phyloP scores from a whole-genome alignment of 2,888 invertebrate genomes.

The Cheilosia urbana region DNA sequence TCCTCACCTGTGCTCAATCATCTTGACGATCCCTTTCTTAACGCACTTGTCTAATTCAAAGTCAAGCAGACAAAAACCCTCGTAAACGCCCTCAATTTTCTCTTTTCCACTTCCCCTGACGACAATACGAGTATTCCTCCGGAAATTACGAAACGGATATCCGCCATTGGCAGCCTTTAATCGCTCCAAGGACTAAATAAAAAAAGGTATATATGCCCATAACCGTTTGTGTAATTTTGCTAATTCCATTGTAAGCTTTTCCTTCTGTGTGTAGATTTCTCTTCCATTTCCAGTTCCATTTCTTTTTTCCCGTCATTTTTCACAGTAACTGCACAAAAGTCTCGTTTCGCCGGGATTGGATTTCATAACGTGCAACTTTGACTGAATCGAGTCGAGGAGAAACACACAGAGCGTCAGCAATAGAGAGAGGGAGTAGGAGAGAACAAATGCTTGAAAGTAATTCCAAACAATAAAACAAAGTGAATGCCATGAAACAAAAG shows the following conservation, averaged over 20 bases:
- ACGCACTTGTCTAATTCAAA: neutral
- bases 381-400: slow-evolving; percentile 53
- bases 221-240: slow-evolving; percentile 55
- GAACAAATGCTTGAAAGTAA: slow-evolving; percentile 62
- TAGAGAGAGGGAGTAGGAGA: neutral
- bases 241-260: slow-evolving; percentile 59
- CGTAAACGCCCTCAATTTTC: neutral
- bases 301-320: slow-evolving; percentile 42
- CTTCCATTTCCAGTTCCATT: slow-evolving; percentile 5
- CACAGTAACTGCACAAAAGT: slow-evolving; percentile 65
- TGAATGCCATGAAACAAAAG: slow-evolving; percentile 65
- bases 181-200: slow-evolving; percentile 10
- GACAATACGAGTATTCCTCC: neutral
- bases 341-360: slow-evolving; percentile 42
- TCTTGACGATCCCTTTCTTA: too few species aligned
- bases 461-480: slow-evolving; percentile 71
- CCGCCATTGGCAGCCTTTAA: slow-evolving; percentile 17
- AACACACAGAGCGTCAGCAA: neutral
- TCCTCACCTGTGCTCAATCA: too few species aligned
- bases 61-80: neutral
- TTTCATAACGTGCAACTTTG: slow-evolving; percentile 58
- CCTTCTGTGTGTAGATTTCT: slow-evolving; percentile 28
- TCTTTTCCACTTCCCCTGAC: neutral
- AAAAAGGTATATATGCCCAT: neutral
- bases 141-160: slow-evolving; percentile 8